These are phyloP conservation scores for Cinara cedri DNA, from an alignment of 2,888 invertebrate species.

Conservation along the genomic window DNA sequence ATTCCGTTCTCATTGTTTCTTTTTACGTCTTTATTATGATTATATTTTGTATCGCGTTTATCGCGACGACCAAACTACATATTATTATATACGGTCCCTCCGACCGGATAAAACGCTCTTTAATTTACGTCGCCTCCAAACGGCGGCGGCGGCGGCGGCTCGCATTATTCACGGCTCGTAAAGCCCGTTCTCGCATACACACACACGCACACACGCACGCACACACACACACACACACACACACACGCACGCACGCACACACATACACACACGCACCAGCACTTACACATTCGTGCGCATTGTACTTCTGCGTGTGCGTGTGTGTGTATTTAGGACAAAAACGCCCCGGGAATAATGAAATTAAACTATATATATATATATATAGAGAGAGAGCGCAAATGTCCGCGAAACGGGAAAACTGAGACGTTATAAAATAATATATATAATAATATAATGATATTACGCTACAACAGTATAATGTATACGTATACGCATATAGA, in stretches of 20 bases:
- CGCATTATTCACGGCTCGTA: slow-evolving; percentile 56
- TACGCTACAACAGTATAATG: too few species aligned
- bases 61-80: too few species aligned
- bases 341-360: slow-evolving; percentile 55
- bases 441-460: too few species aligned
- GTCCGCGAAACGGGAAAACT: slow-evolving; percentile 54
- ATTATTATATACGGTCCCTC: slow-evolving; percentile 17
- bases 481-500: too few species aligned
- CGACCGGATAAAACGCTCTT: slow-evolving; percentile 51
- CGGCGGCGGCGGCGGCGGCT: slow-evolving; percentile 26
- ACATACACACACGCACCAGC: too few species aligned
- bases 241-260: neutral
- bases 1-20: slow-evolving; percentile 5
- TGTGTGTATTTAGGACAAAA: slow-evolving; percentile 34
- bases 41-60: slow-evolving; percentile 22
- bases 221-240: neutral
- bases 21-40: slow-evolving; percentile 1
- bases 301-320: neutral
- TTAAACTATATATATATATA: neutral
- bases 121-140: slow-evolving; percentile 53
- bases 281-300: neutral
- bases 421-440: slow-evolving; percentile 31
- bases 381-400: slow-evolving; percentile 4
- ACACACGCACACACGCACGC: neutral
- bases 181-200: slow-evolving; percentile 36